Base-by-base conservation (phyloP, 2,113 vertebrate genomes). In the Myotis brandtii region DNA sequence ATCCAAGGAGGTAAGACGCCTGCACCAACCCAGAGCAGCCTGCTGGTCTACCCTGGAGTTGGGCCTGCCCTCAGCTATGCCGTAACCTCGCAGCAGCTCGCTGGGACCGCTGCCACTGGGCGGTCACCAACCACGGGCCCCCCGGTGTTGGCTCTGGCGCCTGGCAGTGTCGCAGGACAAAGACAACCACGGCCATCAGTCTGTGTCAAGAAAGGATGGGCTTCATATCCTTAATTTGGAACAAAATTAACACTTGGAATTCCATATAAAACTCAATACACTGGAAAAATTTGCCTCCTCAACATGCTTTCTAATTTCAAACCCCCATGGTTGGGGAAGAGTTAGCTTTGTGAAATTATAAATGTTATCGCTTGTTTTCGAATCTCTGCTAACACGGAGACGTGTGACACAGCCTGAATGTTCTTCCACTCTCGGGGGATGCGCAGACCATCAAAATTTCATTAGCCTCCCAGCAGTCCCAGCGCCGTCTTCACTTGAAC, bases 381-480 rank as follows among this genome's bases (percentile, higher is more conserved):
- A 70, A 87, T 95, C 80, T 97, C 91, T 91, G 85, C 56, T 94
- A 86, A 96, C 95, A 96, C 0, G 0, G 64, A 0, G 7, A 95
- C 11, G 10, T 67, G 40, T 93, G 94, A 91, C 94, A 93, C 2
- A 64, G 97, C 86, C 95, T 0, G 0, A 92, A 85, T 86, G 81
- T 73, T 70, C 95, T 97, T 56, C 91, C 73, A 89, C 95, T 93
- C 95, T 67, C 50, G 9, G 20, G 96, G 93, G 97, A 97, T 59
- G 84, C 90, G 86, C 79, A 46, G 85, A 86, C 97, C 95, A 97
- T 97, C 97, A 97, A 98, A 97, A 97, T 97, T 97, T 97, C 97
- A 98, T 98, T 98, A 98, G 92, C 96, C 85, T 98, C 97, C 96
- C 95, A 98, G 97, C 95, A 72, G 96, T 95, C 89, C 83, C 64